phyloP scores from a whole-genome alignment of 1,140 invertebrate genomes.

The Drusus annulatus region DNA sequence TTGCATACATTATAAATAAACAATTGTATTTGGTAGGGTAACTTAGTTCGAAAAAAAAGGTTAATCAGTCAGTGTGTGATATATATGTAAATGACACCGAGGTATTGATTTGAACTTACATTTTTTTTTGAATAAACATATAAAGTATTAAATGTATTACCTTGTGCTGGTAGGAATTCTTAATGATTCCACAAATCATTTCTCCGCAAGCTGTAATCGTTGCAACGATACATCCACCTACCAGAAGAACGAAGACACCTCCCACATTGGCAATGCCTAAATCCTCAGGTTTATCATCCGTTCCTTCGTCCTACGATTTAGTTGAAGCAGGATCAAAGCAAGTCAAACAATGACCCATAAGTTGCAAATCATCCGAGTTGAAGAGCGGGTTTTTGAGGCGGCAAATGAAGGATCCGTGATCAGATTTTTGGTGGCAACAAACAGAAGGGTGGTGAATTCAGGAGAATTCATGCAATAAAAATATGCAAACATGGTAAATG shows the following conservation, averaged over 20 bases:
- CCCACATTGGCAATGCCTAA: conserved; percentile 93
- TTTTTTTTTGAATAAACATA: background rate
- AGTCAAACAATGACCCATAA: too few species aligned
- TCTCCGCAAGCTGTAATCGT: conserved; percentile 65
- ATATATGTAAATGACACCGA: too few species aligned
- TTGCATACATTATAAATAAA: too few species aligned
- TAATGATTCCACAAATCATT: conserved; percentile 68
- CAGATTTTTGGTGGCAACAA: background rate
- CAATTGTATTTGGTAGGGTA: too few species aligned
- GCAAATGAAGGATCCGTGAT: too few species aligned
- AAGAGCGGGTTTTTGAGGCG: too few species aligned
- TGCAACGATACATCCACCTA: conserved; percentile 73
- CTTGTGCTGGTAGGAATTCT: conserved; percentile 66
- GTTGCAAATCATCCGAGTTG: too few species aligned
- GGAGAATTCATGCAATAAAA: conserved; percentile 26
- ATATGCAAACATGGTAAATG: background rate
- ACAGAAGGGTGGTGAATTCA: conserved; percentile 35
- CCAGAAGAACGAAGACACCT: conserved; percentile 94
- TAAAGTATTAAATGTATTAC: conserved; percentile 58
- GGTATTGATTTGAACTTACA: too few species aligned
- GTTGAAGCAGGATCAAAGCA: too few species aligned
- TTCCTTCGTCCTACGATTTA: conserved; percentile 1
- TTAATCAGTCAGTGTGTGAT: too few species aligned
- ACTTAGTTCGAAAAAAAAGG: too few species aligned
- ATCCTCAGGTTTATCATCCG: conserved; percentile 57